A percentile compares a stretch with the other conserved stretches of the same genome.
Conservation (phyloP, 2,888 invertebrate genomes). For the Pyrrhosoma nymphula region DNA sequence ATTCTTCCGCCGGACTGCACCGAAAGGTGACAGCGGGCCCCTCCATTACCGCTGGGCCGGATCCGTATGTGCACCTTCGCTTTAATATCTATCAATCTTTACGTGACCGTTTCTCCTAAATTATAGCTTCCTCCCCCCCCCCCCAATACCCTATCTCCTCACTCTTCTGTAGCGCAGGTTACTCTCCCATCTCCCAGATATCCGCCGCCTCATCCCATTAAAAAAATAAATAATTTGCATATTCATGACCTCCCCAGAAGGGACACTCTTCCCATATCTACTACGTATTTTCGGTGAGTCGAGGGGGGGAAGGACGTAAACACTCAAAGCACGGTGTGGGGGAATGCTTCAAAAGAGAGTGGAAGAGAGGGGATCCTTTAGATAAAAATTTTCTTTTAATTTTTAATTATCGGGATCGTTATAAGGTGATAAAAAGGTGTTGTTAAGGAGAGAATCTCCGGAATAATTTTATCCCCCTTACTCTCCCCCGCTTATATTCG, state of each 20-base stretch:
- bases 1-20: background rate
- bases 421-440: slow-evolving; percentile 55
- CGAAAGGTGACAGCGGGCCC: slow-evolving; percentile 31
- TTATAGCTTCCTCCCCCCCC: background rate
- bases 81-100: slow-evolving; percentile 32
- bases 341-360: background rate
- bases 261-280: slow-evolving; percentile 28
- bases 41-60: slow-evolving; percentile 4
- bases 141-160: too few species aligned
- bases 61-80: slow-evolving; percentile 9
- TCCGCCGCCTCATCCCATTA: background rate
- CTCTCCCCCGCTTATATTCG: background rate
- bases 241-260: slow-evolving; percentile 29
- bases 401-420: slow-evolving; percentile 63
- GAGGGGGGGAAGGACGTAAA: background rate
- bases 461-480: slow-evolving; percentile 15
- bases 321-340: background rate
- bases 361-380: background rate
- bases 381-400: slow-evolving; percentile 44
- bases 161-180: background rate
- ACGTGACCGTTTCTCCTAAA: slow-evolving; percentile 36
- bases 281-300: background rate
- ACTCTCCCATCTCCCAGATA: background rate
- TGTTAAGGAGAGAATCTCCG: slow-evolving; percentile 42
- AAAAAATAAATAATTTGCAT: background rate